Conservation (phyloP, 2,888 invertebrate genomes). For the Asteroscopus sphinx region DNA sequence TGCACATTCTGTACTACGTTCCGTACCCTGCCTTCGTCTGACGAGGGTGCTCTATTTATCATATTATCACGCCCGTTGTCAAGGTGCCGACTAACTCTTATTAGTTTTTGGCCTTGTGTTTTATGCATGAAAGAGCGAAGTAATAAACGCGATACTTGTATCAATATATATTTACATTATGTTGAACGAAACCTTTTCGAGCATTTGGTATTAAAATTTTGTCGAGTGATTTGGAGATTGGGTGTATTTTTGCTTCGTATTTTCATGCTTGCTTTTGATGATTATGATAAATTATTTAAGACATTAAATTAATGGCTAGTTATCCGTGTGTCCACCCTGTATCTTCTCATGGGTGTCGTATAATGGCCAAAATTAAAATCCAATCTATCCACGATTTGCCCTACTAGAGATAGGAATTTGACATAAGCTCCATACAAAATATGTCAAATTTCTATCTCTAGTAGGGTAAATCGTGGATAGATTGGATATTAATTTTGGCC, state of each 20-base stretch:
- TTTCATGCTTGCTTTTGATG: neutral
- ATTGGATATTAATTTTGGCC: no score
- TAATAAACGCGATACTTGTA: constrained; percentile 65
- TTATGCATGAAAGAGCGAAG: constrained; percentile 79
- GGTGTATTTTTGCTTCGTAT: neutral
- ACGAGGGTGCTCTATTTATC: constrained; percentile 86
- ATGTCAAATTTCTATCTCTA: no score
- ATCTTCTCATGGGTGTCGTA: no score
- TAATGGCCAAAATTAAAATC: no score
- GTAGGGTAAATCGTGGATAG: no score
- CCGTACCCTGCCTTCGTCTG: constrained; percentile 57
- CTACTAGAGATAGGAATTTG: no score
- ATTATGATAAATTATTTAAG: neutral
- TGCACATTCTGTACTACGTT: constrained; percentile 29
- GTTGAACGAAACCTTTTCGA: constrained; percentile 27
- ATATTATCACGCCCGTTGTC: constrained; percentile 82
- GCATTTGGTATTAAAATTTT: constrained; percentile 47
- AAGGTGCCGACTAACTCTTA: constrained; percentile 77
- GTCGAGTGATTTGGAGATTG: constrained; percentile 24
- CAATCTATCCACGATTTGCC: no score
- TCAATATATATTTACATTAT: constrained; percentile 60
- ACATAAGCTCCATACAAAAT: no score
- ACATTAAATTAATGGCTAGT: no score
- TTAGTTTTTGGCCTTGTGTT: constrained; percentile 81
- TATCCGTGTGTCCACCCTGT: no score